Percentiles rank a stretch among this genome's conserved stretches.
These are phyloP conservation scores for Andrena fulva DNA, from an alignment of 2,888 invertebrate species.

Conservation along the genomic window DNA sequence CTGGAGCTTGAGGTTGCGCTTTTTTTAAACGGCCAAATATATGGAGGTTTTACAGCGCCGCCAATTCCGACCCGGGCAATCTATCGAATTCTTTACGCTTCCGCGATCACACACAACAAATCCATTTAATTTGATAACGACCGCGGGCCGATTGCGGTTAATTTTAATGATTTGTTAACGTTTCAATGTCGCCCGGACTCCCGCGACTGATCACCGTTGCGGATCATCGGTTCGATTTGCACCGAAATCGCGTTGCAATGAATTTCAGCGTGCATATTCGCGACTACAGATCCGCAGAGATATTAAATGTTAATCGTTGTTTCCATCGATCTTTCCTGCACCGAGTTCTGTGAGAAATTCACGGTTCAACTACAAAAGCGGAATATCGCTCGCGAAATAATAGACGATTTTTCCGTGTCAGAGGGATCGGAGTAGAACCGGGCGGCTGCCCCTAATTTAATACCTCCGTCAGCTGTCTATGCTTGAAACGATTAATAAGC, in stretches of 20 bases:
- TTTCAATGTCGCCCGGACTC: conserved; percentile 1
- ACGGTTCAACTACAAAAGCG: no score
- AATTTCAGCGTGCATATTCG: background rate
- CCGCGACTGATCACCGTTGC: background rate
- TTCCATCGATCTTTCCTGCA: no score
- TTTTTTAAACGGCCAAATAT: conserved; percentile 53
- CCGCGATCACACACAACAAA: conserved; percentile 41
- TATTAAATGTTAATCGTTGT: background rate
- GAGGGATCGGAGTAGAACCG: no score
- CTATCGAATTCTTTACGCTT: conserved; percentile 49
- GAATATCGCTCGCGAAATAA: no score
- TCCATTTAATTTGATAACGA: conserved; percentile 54
- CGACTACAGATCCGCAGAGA: background rate
- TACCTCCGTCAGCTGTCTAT: background rate
- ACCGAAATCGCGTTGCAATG: background rate
- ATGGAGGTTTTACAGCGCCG: conserved; percentile 53
- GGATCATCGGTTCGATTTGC: background rate
- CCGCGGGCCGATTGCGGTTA: conserved; percentile 18
- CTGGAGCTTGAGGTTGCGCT: conserved; percentile 55
- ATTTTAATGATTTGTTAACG: conserved; percentile 37
- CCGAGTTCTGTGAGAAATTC: no score
- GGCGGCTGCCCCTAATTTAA: background rate
- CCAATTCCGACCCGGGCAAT: conserved; percentile 29
- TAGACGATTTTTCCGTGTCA: no score
- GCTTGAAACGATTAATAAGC: background rate